phyloP scores from a whole-genome alignment of 1,140 invertebrate species.

The Acromyrmex echinatior region DNA sequence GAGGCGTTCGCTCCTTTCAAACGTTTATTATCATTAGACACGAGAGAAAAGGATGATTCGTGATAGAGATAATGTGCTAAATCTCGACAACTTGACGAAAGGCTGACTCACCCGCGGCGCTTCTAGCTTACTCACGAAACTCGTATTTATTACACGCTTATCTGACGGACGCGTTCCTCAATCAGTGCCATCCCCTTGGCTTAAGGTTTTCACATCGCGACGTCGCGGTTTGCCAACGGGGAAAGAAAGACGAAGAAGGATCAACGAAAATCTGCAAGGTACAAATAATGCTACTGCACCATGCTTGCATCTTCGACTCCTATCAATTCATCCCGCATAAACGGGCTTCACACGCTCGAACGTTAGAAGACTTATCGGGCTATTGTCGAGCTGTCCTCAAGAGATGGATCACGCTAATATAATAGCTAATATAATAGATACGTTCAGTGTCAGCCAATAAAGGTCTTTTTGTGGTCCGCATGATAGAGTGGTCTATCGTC shows the following conservation, averaged over 20 bases:
- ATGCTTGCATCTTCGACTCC: conserved; percentile 19
- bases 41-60: conserved; percentile 41
- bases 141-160: conserved; percentile 83
- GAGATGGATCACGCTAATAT: conserved; percentile 83
- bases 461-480: conserved; percentile 81
- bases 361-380: conserved; percentile 76
- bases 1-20: background rate
- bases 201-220: conserved; percentile 56
- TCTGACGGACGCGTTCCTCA: conserved; percentile 73
- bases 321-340: conserved; percentile 44
- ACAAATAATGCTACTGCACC: conserved; percentile 26
- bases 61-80: conserved; percentile 74
- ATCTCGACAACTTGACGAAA: conserved; percentile 68
- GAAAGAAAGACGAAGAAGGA: background rate
- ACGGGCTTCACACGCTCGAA: conserved; percentile 64
- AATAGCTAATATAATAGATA: conserved; percentile 81
- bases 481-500: conserved; percentile 80
- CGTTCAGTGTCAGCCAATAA: conserved; percentile 83
- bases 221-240: background rate
- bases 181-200: conserved; percentile 63
- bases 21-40: conserved; percentile 21
- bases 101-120: conserved; percentile 64
- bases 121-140: conserved; percentile 81
- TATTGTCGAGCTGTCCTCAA: conserved; percentile 82
- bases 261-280: conserved; percentile 38